Evolutionary conservation across 2,888 invertebrate genomes (phyloP).

Genomic region (Malthinus seriepunctatus): DNA sequence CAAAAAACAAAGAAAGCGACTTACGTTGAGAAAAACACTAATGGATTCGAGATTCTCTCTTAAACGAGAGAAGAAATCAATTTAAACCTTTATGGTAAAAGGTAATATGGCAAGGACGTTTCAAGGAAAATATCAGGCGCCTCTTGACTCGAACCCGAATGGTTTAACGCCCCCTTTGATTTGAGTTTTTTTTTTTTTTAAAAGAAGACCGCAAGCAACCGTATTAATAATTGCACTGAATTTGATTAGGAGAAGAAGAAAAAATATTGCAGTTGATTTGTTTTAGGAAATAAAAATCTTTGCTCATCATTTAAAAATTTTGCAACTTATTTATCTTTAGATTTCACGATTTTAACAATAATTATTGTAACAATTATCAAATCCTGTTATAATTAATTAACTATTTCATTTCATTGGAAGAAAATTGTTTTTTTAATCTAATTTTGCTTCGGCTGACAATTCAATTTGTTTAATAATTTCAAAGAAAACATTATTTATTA

Average conservation of each 20-base stretch:
- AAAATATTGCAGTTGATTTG: constrained; percentile 19
- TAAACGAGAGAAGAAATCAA: constrained; percentile 5
- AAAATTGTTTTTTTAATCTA: not conserved
- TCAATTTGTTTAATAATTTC: too few species aligned
- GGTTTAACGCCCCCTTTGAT: constrained; percentile 9
- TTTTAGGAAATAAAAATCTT: constrained; percentile 23
- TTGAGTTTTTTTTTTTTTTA: not conserved
- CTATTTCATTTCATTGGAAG: too few species aligned
- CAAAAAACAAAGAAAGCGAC: too few species aligned
- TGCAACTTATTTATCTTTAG: not conserved
- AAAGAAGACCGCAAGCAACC: not conserved
- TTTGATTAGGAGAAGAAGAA: not conserved
- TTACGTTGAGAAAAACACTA: constrained; percentile 11
- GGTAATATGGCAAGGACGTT: constrained; percentile 28
- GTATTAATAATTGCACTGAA: not conserved
- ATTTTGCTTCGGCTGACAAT: too few species aligned
- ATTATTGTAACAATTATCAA: constrained; percentile 1
- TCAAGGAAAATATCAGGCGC: constrained; percentile 19
- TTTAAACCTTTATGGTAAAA: constrained; percentile 15
- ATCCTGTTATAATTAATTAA: not conserved
- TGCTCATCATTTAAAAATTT: constrained; percentile 1
- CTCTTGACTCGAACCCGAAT: constrained; percentile 6
- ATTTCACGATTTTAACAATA: not conserved
- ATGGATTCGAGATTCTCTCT: not conserved
- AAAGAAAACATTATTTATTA: too few species aligned